These are phyloP conservation scores for Habroteleia sp. DNA, from an alignment of 2,888 invertebrate genomes.

Conservation along the genomic window DNA sequence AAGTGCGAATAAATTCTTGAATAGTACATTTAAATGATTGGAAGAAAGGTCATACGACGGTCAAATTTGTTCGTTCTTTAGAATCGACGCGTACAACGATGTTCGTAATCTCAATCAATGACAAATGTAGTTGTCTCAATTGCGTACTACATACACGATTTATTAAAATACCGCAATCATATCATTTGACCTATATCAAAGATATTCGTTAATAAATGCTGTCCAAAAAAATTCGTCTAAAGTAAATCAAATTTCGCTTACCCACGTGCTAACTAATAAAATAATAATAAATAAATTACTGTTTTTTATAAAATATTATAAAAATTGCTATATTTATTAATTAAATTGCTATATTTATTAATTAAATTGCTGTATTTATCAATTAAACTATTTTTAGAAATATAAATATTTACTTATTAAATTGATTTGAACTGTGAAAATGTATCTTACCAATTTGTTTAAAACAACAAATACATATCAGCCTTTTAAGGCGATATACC, in stretches of 20 bases:
- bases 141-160: slow-evolving; percentile 10
- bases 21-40: slow-evolving; percentile 9
- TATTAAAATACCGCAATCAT: slow-evolving; percentile 28
- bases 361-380: no score
- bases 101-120: slow-evolving; percentile 41
- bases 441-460: no score
- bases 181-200: slow-evolving; percentile 21
- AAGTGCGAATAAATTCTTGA: slow-evolving; percentile 25
- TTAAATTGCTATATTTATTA: no score
- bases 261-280: no score
- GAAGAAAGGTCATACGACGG: slow-evolving; percentile 45
- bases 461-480: no score
- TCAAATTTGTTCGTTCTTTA: slow-evolving; percentile 45
- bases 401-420: no score
- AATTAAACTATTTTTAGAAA: no score
- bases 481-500: no score
- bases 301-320: no score
- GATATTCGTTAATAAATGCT: slow-evolving; percentile 18
- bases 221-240: slow-evolving; percentile 12
- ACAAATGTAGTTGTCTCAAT: slow-evolving; percentile 36
- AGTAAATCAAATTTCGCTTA: slow-evolving; percentile 8
- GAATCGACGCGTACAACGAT: slow-evolving; percentile 21
- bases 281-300: no score
- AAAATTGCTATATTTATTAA: no score
- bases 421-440: no score